Conservation (phyloP, 2,797 vertebrate species). For the Rallus crepitans region DNA sequence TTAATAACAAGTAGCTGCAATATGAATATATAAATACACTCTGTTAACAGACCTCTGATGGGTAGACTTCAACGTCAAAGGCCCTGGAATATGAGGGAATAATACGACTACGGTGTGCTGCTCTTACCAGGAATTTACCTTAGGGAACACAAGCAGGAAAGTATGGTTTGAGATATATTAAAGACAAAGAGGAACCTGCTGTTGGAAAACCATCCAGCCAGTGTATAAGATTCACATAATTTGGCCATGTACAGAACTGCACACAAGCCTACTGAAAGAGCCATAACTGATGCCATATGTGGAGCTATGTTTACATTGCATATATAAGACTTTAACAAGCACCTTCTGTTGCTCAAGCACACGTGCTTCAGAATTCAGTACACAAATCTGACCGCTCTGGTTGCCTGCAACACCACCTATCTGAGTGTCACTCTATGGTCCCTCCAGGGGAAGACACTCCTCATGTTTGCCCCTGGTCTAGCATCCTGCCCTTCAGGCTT, state of each 20-base stretch:
- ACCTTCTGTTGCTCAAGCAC: not conserved
- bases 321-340: not conserved
- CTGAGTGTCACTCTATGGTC: not conserved
- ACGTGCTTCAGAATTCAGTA: not conserved
- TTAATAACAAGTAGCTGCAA: not conserved
- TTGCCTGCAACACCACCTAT: not conserved
- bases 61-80: not conserved
- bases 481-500: not conserved
- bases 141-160: not conserved
- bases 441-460: not conserved
- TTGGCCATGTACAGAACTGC: not conserved
- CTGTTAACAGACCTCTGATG: not conserved
- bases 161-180: not conserved
- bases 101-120: not conserved
- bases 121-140: not conserved
- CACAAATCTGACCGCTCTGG: not conserved
- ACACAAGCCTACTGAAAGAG: not conserved
- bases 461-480: not conserved
- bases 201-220: not conserved
- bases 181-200: not conserved
- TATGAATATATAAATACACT: not conserved
- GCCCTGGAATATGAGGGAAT: not conserved
- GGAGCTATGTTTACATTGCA: not conserved
- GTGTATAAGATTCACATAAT: not conserved
- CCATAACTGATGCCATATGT: not conserved